Conservation (phyloP, 2,113 vertebrate species). For the Oceanites oceanicus region DNA sequence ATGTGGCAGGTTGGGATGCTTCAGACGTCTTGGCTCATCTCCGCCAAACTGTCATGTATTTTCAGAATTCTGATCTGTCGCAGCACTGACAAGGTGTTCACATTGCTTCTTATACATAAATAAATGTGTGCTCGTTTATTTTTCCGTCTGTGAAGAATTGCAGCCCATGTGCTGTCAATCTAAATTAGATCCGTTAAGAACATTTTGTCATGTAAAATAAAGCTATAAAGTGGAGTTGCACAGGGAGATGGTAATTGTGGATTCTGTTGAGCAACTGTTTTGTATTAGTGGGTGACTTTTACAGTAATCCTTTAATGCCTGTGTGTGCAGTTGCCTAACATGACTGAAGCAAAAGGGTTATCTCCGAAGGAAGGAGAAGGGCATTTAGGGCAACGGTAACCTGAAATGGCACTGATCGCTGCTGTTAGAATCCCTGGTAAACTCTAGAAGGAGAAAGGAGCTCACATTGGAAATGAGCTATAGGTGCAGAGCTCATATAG, state of each 20-base stretch:
- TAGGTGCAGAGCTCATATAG: not conserved
- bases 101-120: not conserved
- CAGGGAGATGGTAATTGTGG: slow-evolving; percentile 24
- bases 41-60: not conserved
- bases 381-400: not conserved
- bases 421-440: not conserved
- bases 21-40: not conserved
- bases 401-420: accelerated
- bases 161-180: slow-evolving; percentile 42
- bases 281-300: not conserved
- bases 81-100: not conserved
- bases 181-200: slow-evolving; percentile 44
- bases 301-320: not conserved
- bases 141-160: not conserved
- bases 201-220: slow-evolving; percentile 34
- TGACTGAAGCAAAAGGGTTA: not conserved
- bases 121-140: slow-evolving; percentile 21
- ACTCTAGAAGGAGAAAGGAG: not conserved
- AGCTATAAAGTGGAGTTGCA: slow-evolving; percentile 5
- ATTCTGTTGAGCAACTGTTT: slow-evolving; percentile 12
- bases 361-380: not conserved
- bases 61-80: not conserved
- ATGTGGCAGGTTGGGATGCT: not conserved
- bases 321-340: not conserved
- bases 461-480: not conserved